A percentile compares a stretch with the other conserved stretches of the same genome.
phyloP scores from a whole-genome alignment of 2,888 invertebrate species.

The Myopa testacea region DNA sequence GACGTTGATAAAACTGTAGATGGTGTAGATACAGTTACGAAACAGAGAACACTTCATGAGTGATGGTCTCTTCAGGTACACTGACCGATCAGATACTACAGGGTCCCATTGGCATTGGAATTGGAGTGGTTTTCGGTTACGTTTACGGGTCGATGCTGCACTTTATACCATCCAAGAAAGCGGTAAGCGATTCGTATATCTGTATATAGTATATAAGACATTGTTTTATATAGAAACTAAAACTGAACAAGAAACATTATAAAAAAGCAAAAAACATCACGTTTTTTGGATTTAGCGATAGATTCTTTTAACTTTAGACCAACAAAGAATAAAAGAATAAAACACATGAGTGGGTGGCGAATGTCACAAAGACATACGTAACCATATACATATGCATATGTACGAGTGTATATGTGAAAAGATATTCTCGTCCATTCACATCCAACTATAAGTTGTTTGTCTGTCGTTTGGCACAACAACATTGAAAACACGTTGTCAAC shows the following conservation, averaged over 20 bases:
- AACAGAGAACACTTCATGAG: slow-evolving; percentile 1
- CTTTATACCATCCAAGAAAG: slow-evolving; percentile 72
- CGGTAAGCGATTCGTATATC: slow-evolving; percentile 59
- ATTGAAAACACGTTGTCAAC: too few species aligned
- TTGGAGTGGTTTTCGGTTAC: slow-evolving; percentile 74
- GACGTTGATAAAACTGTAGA: background rate
- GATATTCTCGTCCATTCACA: background rate
- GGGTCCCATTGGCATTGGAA: slow-evolving; percentile 73
- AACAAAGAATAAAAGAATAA: too few species aligned
- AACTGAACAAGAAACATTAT: too few species aligned
- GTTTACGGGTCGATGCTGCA: slow-evolving; percentile 73
- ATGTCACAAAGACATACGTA: too few species aligned
- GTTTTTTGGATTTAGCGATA: too few species aligned
- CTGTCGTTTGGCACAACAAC: too few species aligned
- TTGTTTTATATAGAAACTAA: too few species aligned
- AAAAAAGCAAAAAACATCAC: too few species aligned
- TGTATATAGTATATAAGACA: background rate
- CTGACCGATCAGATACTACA: slow-evolving; percentile 70
- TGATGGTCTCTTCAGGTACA: slow-evolving; percentile 62
- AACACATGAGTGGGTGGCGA: too few species aligned
- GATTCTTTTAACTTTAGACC: too few species aligned
- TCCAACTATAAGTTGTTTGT: background rate
- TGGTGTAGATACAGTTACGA: background rate
- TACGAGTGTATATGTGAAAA: background rate
- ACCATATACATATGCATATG: background rate